Evolutionary conservation across 2,888 invertebrate species (phyloP), one percentile per base, ranked within the genome.

Genomic region (Euphydryas editha): DNA sequence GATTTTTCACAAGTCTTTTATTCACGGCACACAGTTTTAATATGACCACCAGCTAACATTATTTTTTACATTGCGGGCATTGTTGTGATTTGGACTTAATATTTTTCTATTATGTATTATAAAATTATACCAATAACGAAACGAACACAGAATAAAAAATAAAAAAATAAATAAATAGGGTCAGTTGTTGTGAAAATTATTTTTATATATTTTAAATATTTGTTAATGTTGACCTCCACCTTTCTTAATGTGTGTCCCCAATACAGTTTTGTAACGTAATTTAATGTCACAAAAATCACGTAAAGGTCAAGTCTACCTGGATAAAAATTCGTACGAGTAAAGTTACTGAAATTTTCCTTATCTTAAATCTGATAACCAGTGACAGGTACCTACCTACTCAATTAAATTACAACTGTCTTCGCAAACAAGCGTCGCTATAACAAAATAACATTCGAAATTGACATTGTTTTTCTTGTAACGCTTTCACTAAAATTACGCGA

Each of bases 1-100:
- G 83, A 88, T 90, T 91, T 90, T 84, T 80, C 84, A 80, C 76
- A 78, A 72, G 74, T 78, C 85, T 83, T 86, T 90, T 89, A 86
- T 88, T 81, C 83, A 75, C 79, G 63, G 20, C 13, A 18, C 57
- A 69, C 72, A 78, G 77, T 79, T 83, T 81, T 79, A 82, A 84
- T 78, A 83, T 82, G 77, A 80, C 80, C 76, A 66, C 75, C 77
- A 60, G 62, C 61, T 58, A 65, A 69, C 39, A 57, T 46, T 68
- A 62, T 61, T 63, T 30, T 30, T 21, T 37, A 46, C 37, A 62
- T 58, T 65, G n/a, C 36, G 21, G 39, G 37, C 37, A 62, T 58
- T 65, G n/a, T 65, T 59, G 61, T 60, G 42, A 51, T 30, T 61
- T 61, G 21, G 24, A 59, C 54, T 39, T 20, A 30, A 63, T 54